Percentiles rank a stretch among this genome's conserved stretches.
Conservation (phyloP, 1,140 invertebrate genomes). For the Phenacoccus solenopsis region DNA sequence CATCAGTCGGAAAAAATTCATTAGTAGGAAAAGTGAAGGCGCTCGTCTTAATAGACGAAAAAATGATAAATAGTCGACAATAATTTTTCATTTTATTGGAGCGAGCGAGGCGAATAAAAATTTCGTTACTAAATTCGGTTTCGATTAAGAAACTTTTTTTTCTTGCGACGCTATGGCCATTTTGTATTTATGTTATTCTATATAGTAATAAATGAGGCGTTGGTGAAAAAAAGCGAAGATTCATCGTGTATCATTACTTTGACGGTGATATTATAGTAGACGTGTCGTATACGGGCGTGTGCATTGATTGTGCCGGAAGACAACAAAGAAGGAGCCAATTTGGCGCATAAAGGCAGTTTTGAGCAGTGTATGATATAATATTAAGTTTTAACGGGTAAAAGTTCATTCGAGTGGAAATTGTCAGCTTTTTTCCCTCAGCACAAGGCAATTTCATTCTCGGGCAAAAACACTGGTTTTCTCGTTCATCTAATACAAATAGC, state of each 20-base stretch:
- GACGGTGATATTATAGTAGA: neutral
- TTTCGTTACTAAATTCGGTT: neutral
- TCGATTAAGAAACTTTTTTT: neutral
- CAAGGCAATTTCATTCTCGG: constrained; percentile 11
- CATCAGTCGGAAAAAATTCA: too few species aligned
- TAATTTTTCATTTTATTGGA: neutral
- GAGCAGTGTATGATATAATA: constrained; percentile 5
- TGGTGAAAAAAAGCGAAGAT: neutral
- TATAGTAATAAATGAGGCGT: neutral
- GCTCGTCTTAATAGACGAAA: too few species aligned
- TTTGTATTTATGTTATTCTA: neutral
- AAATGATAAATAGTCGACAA: neutral
- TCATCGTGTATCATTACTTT: constrained; percentile 12
- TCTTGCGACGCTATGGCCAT: neutral
- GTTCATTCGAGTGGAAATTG: constrained; percentile 13
- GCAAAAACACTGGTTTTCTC: constrained; percentile 8
- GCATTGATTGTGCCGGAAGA: constrained; percentile 11
- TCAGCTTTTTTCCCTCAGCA: constrained; percentile 7
- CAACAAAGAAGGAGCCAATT: constrained; percentile 16
- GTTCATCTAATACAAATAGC: constrained; percentile 13
- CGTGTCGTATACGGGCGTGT: constrained; percentile 7
- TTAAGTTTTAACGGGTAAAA: constrained; percentile 6
- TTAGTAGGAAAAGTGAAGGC: too few species aligned
- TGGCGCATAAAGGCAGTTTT: constrained; percentile 17
- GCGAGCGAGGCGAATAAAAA: neutral